Evolutionary conservation across 2,888 invertebrate genomes (phyloP).

Genomic region (Melikaiella ostensackeni): DNA sequence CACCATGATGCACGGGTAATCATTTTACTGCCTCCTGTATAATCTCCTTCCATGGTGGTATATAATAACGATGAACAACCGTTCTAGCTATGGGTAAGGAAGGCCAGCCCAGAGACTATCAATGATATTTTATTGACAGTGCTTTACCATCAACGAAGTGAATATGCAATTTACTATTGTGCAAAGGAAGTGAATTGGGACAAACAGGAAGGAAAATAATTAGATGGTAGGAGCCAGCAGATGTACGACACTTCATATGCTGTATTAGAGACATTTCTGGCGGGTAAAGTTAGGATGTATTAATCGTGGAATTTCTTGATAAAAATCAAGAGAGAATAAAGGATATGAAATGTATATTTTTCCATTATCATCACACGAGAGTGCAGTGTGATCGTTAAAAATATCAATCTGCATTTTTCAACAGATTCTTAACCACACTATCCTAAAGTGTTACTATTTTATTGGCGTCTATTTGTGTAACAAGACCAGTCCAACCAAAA

Average conservation of each 20-base stretch:
- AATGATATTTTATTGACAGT: constrained; percentile 71
- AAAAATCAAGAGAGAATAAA: not conserved
- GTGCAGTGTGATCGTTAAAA: too few relatives aligned
- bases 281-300: not conserved
- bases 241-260: not conserved
- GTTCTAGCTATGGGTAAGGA: constrained; percentile 61
- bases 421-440: too few relatives aligned
- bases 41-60: constrained; percentile 61
- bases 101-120: constrained; percentile 61
- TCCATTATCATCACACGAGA: too few relatives aligned
- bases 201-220: constrained; percentile 32
- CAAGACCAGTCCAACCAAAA: too few relatives aligned
- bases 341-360: not conserved
- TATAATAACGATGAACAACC: constrained; percentile 70
- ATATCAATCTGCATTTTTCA: too few relatives aligned
- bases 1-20: constrained; percentile 55
- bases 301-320: not conserved
- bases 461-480: too few relatives aligned
- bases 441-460: too few relatives aligned
- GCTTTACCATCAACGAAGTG: constrained; percentile 60
- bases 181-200: constrained; percentile 19
- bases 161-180: constrained; percentile 62
- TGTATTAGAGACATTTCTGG: not conserved
- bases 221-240: constrained; percentile 4
- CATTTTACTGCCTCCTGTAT: constrained; percentile 68